Evolutionary conservation across 2,888 invertebrate species (phyloP).

Genomic region (Mythimna impura): DNA sequence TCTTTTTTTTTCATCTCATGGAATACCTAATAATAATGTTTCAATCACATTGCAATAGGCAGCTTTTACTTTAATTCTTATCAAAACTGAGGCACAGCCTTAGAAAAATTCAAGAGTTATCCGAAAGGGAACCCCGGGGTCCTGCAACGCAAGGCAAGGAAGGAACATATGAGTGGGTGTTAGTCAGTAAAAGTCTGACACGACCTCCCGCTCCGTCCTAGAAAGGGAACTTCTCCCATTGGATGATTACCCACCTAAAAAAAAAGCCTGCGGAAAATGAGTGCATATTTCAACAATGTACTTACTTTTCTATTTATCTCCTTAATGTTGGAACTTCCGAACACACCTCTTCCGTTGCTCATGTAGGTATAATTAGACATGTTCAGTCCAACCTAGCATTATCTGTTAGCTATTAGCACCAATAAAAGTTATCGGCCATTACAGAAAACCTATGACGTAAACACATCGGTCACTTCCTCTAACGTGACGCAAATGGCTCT

Average conservation of each 20-base stretch:
- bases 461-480: constrained; percentile 26
- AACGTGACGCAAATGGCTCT: constrained; percentile 35
- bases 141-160: too few species aligned
- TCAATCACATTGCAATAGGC: too few species aligned
- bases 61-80: not conserved
- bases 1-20: not conserved
- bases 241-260: too few species aligned
- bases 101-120: too few species aligned
- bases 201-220: too few species aligned
- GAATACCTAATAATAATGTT: too few species aligned
- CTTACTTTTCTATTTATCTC: not conserved
- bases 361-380: not conserved
- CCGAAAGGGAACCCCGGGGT: too few species aligned
- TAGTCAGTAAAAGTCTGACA: too few species aligned
- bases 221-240: too few species aligned
- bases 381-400: not conserved
- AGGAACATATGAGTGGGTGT: too few species aligned
- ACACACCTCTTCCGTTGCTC: not conserved
- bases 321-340: too few species aligned
- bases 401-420: constrained; percentile 8
- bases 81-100: not conserved
- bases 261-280: not conserved
- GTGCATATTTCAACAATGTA: not conserved
- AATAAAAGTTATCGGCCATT: constrained; percentile 36
- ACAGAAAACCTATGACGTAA: constrained; percentile 33